These are phyloP conservation scores for Spinus pinus DNA, from an alignment of 2,797 vertebrate species.

Conservation along the genomic window DNA sequence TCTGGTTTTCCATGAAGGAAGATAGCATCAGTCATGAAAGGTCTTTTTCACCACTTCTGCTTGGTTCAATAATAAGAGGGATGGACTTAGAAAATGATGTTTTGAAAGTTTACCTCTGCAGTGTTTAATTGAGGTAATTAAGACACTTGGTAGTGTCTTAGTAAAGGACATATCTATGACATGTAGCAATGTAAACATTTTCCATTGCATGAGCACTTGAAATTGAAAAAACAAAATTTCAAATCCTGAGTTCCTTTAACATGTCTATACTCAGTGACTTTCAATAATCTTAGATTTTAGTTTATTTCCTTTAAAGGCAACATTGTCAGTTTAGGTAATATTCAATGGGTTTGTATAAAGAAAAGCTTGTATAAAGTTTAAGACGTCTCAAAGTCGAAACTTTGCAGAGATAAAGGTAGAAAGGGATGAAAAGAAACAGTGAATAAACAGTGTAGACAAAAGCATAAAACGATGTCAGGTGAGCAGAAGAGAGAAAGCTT, in stretches of 20 bases:
- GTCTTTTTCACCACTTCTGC: neutral
- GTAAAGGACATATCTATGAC: neutral
- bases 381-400: neutral
- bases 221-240: neutral
- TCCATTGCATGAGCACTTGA: neutral
- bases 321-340: constrained; percentile 42
- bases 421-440: neutral
- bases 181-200: neutral
- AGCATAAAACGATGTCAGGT: neutral
- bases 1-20: neutral
- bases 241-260: neutral
- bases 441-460: neutral
- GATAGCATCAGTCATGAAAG: neutral
- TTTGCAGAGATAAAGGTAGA: neutral
- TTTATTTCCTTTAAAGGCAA: neutral
- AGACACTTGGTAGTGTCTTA: neutral
- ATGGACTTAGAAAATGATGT: neutral
- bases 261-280: neutral
- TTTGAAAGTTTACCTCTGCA: neutral
- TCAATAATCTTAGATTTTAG: neutral
- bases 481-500: neutral
- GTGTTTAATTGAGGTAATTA: neutral
- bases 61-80: neutral
- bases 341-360: constrained; percentile 23
- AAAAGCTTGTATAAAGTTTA: constrained; percentile 12